Evolutionary conservation across 2,113 vertebrate species (phyloP), one percentile per base, ranked within the genome.

Genomic region (Rhodinocichla rosea): DNA sequence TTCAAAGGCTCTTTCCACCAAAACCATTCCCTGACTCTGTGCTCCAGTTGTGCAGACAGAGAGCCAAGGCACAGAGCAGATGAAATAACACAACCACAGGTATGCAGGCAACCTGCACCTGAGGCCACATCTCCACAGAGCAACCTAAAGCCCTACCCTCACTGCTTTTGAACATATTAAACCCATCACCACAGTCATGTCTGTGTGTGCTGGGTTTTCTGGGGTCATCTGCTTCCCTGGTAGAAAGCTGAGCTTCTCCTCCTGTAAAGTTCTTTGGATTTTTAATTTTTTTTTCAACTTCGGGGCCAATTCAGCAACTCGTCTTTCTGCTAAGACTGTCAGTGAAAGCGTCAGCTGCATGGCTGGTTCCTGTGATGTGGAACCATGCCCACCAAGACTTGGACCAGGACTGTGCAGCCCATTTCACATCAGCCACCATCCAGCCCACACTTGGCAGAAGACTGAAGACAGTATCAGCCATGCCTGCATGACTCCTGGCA

Each of bases 351-450:
- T 86, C 75, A 68, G 39, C 37, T 42, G 47, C 63, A 56, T 0
- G 57, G 64, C 75, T 94, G 87, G 33, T 81, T 95, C 59, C 95
- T 97, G 82, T n/a, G 63, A 91, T 60, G 82, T 95, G 95, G 92
- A 96, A 94, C 60, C 77, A 56, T 96, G 89, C 92, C 92, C 94
- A 83, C 95, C 86, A 83, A 77, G 90, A 75, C 91, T 92, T 74
- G 93, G 93, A 93, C 71, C 79, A 68, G 67, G 44, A 17, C 64
- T 4, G 26, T 4, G 86, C 77, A 86, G 88, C 87, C 91, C 92
- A 70, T 96, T 83, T 86, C 85, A 52, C 83, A 77, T 35, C 78
- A 94, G 90, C 92, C 90, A 94, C 94, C 90, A 88, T 81, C 49
- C 84, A 91, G 81, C 91, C 93, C 84, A 69, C 95, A 42, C 81